Evolutionary conservation across 1,140 invertebrate genomes (phyloP).

Genomic region (Heterodera schachtii): DNA sequence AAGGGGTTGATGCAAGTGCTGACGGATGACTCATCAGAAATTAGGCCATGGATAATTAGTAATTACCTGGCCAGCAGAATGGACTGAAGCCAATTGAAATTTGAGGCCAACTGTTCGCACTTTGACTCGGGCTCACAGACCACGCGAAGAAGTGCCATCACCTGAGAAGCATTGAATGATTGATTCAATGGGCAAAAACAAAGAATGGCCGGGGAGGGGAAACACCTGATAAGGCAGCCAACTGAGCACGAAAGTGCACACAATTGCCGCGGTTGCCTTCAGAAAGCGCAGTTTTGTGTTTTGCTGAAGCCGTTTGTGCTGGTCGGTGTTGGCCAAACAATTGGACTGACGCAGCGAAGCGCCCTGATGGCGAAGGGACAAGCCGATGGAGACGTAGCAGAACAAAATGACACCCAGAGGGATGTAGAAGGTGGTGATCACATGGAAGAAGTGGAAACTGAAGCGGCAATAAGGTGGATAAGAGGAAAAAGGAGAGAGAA

Average conservation of each 20-base stretch:
- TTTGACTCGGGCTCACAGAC: conserved; percentile 45
- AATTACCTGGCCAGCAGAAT: conserved; percentile 57
- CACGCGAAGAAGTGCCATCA: conserved; percentile 53
- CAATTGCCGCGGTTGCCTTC: conserved; percentile 52
- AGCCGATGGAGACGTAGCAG: conserved; percentile 53
- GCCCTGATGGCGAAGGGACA: conserved; percentile 52
- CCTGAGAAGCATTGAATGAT: conserved; percentile 32
- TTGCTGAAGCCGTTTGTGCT: conserved; percentile 23
- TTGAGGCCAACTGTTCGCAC: conserved; percentile 44
- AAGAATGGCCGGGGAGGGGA: background rate
- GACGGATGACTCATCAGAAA: background rate
- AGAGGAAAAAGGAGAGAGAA: too few relatives aligned
- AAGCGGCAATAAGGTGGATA: background rate
- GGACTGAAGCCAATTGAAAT: conserved; percentile 59
- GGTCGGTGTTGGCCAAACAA: conserved; percentile 40
- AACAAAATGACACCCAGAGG: conserved; percentile 52
- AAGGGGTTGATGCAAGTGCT: conserved; percentile 62
- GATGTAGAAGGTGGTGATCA: conserved; percentile 57
- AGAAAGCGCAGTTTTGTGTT: conserved; percentile 55
- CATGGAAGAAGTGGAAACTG: conserved; percentile 56
- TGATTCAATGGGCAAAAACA: background rate
- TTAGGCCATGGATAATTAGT: too few relatives aligned
- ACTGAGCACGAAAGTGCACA: conserved; percentile 56
- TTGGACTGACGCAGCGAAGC: conserved; percentile 43
- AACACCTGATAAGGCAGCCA: conserved; percentile 59